Percentiles rank a stretch among this genome's conserved stretches.
These are phyloP conservation scores for Ectobius pallidus DNA, from an alignment of 2,888 invertebrate species.

Conservation along the genomic window DNA sequence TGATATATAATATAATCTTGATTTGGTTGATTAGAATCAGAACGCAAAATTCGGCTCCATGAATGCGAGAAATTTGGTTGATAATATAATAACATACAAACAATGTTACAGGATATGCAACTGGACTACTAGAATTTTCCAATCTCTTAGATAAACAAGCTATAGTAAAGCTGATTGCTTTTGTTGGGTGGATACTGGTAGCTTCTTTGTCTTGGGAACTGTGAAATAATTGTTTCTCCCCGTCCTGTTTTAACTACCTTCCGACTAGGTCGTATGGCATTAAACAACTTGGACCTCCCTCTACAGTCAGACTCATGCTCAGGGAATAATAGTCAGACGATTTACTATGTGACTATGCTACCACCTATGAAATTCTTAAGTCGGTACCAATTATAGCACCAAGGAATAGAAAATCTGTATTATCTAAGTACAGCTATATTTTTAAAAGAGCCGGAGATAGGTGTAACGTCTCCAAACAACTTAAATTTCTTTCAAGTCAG, in stretches of 20 bases:
- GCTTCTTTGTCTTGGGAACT: slow-evolving; percentile 5
- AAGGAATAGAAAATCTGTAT: background rate
- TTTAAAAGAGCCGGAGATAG: no score
- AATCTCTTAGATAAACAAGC: background rate
- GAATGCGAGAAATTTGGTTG: no score
- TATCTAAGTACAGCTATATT: background rate
- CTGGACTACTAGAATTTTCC: no score
- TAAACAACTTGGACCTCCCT: background rate
- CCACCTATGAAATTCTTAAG: background rate
- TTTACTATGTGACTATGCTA: background rate
- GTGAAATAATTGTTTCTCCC: slow-evolving; percentile 20
- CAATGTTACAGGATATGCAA: no score
- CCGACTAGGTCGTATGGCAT: background rate
- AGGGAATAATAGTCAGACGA: background rate
- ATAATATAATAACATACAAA: no score
- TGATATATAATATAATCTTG: no score
- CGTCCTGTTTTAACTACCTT: background rate
- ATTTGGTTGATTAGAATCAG: no score
- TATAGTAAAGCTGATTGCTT: slow-evolving; percentile 15
- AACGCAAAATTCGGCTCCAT: no score
- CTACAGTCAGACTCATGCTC: background rate
- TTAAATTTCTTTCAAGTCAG: no score
- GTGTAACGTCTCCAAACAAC: no score
- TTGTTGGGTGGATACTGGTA: slow-evolving; percentile 17
- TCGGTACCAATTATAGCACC: background rate